phyloP scores from a whole-genome alignment of 1,140 invertebrate genomes.

The Theocolax elegans region DNA sequence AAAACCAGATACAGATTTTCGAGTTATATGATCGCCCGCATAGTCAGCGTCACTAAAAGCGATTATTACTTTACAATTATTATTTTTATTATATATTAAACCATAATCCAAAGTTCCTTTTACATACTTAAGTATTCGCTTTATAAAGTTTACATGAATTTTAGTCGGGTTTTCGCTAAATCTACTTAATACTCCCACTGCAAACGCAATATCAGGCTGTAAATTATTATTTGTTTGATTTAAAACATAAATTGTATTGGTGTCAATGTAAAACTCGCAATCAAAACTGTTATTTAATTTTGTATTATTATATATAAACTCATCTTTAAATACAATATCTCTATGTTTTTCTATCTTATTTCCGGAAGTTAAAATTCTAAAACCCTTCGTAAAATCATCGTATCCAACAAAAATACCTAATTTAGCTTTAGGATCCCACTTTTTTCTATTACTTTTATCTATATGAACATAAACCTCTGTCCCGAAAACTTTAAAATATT shows the following conservation, averaged over 20 bases:
- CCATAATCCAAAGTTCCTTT: too few relatives aligned
- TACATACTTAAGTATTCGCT: conserved; percentile 46
- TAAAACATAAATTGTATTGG: too few relatives aligned
- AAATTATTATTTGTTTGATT: too few relatives aligned
- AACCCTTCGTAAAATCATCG: conserved; percentile 24
- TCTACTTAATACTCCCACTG: conserved; percentile 50
- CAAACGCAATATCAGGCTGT: conserved; percentile 61
- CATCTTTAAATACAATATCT: conserved; percentile 37
- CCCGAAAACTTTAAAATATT: conserved; percentile 28
- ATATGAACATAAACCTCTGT: conserved; percentile 39
- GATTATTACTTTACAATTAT: conserved; percentile 4
- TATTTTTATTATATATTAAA: conserved; percentile 9
- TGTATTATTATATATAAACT: background rate
- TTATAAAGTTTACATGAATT: conserved; percentile 49
- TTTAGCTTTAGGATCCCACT: conserved; percentile 43
- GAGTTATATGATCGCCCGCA: too few relatives aligned
- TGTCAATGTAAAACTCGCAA: too few relatives aligned
- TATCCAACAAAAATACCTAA: conserved; percentile 48
- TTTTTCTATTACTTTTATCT: conserved; percentile 38
- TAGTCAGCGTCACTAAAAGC: too few relatives aligned
- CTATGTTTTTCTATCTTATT: conserved; percentile 25
- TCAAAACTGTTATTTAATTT: too few relatives aligned
- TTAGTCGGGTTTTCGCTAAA: conserved; percentile 47
- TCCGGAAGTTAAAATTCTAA: conserved; percentile 6
- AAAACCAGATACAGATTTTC: too few relatives aligned